phyloP scores from a whole-genome alignment of 2,113 vertebrate species.

The Piprites chloris region DNA sequence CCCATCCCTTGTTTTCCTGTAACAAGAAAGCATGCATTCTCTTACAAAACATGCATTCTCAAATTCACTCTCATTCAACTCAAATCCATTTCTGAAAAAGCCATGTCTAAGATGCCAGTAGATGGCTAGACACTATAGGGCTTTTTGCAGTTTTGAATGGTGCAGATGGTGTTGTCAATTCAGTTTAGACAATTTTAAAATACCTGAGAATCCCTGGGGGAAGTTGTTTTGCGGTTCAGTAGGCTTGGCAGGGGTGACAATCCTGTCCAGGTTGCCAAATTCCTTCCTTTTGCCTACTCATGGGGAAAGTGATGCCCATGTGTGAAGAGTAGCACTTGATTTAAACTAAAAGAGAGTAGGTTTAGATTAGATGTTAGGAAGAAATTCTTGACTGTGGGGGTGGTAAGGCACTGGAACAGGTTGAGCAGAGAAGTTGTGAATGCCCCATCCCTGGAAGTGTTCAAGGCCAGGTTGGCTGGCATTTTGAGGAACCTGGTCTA shows the following conservation, averaged over 20 bases:
- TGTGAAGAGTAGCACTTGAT: not conserved
- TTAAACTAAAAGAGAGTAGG: not conserved
- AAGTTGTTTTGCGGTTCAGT: not conserved
- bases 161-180: not conserved
- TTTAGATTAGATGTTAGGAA: not conserved
- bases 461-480: not conserved
- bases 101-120: not conserved
- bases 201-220: not conserved
- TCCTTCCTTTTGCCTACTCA: not conserved
- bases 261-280: not conserved
- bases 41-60: not conserved
- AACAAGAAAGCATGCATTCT: not conserved
- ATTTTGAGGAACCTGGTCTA: not conserved
- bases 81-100: not conserved
- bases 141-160: not conserved
- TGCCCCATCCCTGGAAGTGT: not conserved
- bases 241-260: not conserved
- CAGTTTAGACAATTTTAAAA: not conserved
- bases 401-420: not conserved
- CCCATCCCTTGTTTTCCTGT: not conserved
- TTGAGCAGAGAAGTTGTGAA: fast-evolving
- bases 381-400: not conserved
- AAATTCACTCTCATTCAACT: not conserved
- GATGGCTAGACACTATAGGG: not conserved
- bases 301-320: not conserved